Base-by-base conservation (phyloP, 2,888 invertebrate genomes). In the Phragmatobia fuliginosa region DNA sequence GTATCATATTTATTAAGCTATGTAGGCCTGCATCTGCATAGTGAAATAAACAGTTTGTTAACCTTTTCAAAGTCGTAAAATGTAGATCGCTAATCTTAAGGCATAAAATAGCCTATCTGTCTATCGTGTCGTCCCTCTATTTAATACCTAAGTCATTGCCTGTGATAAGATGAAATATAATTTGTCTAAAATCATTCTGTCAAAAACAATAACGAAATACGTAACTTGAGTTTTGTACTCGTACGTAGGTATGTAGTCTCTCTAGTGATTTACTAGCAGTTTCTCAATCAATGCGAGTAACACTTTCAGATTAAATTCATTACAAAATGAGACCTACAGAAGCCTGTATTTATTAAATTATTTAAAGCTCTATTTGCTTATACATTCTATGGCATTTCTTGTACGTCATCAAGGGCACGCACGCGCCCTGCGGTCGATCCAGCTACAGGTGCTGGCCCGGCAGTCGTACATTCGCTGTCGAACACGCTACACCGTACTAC, bases 391-490 rank as follows among this genome's bases (percentile, higher is more conserved):
- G 81, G 79, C 64, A 75, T 81, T 84, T 87, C 88, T 87, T 82
- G 88, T 91, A 94, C 94, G 94, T 95, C 94, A 94, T 87, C 89
- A 92, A 91, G 88, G 90, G 86, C 92, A 93, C 94, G 94, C 94
- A 93, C 83, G 95, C 95, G 95, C 94, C 91, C 86, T 68, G 86
- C 88, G 93, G 94, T 95, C 95, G 95, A 94, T 94, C 78, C 91
- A 95, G 92, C 92, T 88, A 95, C 95, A 95, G 95, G 95, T 95
- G 94, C 93, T 87, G 82, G 84, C 92, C 91, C 91, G 90, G 93
- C 92, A 94, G 94, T 94, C 90, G 85, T 71, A 83, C 83, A 81
- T 87, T 83, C 88, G 87, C 88, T 87, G 79, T 84, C 87, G 82
- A 76, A 83, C 82, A 76, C 74, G 82, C 75, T 80, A 84, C 85